Conservation (phyloP, 92 coral and sea anemone species). For the Bergia puertoricense region DNA sequence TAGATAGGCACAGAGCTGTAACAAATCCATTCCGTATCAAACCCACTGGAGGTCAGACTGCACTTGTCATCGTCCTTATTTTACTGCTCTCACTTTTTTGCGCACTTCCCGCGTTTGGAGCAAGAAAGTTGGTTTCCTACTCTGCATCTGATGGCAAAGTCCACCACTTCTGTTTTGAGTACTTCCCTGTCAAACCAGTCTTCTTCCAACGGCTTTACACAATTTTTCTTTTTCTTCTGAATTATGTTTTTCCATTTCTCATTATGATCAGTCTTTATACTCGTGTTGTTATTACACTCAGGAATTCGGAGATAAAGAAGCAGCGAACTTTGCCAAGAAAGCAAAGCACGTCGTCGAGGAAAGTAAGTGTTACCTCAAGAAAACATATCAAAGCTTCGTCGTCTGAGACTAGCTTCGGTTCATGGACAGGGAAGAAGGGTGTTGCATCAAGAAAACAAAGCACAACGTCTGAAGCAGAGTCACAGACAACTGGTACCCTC, state of each 20-base stretch:
- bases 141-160: conserved; percentile 16
- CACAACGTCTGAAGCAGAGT: not conserved
- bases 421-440: not conserved
- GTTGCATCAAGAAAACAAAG: not conserved
- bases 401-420: not conserved
- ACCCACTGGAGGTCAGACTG: conserved; percentile 11
- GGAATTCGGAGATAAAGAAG: conserved; percentile 43
- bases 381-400: not conserved
- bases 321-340: conserved; percentile 14
- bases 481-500: not conserved
- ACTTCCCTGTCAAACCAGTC: conserved; percentile 48
- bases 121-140: conserved; percentile 22
- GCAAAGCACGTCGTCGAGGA: not conserved
- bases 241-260: conserved; percentile 51
- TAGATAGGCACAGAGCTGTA: conserved; percentile 19
- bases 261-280: conserved; percentile 46
- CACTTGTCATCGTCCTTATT: conserved; percentile 25
- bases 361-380: not conserved
- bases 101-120: conserved; percentile 49
- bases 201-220: conserved; percentile 52
- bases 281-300: conserved; percentile 38
- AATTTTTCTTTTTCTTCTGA: conserved; percentile 54
- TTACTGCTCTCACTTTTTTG: conserved; percentile 48
- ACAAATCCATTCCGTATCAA: not conserved
- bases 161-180: conserved; percentile 35